Evolutionary conservation across 2,797 vertebrate genomes (phyloP).

Genomic region (Coilia nasus): DNA sequence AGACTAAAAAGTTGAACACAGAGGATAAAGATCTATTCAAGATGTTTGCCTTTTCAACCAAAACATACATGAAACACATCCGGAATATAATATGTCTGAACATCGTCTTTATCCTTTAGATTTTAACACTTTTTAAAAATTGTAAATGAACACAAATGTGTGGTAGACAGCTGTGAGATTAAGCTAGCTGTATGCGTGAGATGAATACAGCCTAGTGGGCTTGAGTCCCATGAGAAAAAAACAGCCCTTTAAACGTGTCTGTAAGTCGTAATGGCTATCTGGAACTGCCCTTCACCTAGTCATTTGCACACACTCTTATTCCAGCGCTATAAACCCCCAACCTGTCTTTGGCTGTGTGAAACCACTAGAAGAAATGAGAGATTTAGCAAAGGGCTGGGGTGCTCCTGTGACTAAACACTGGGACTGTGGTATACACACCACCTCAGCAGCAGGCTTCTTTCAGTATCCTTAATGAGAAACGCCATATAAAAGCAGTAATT

Average conservation of each 20-base stretch:
- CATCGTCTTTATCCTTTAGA: background rate
- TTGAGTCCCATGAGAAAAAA: constrained; percentile 14
- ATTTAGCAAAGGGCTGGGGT: background rate
- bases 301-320: constrained; percentile 42
- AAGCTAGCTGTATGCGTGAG: background rate
- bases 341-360: background rate
- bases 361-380: background rate
- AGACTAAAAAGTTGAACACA: constrained; percentile 10
- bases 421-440: constrained; percentile 35
- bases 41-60: constrained; percentile 8
- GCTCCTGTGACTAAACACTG: background rate
- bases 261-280: constrained; percentile 34
- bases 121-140: background rate
- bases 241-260: background rate
- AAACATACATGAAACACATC: background rate
- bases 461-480: constrained; percentile 65
- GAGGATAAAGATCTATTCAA: constrained; percentile 12
- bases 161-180: background rate
- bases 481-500: constrained; percentile 76
- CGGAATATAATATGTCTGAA: background rate
- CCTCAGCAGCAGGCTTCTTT: constrained; percentile 63
- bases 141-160: background rate
- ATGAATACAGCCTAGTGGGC: background rate
- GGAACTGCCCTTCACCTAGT: constrained; percentile 40
- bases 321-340: background rate